Evolutionary conservation across 2,113 vertebrate genomes (phyloP).

Genomic region (Damaliscus lunatus): DNA sequence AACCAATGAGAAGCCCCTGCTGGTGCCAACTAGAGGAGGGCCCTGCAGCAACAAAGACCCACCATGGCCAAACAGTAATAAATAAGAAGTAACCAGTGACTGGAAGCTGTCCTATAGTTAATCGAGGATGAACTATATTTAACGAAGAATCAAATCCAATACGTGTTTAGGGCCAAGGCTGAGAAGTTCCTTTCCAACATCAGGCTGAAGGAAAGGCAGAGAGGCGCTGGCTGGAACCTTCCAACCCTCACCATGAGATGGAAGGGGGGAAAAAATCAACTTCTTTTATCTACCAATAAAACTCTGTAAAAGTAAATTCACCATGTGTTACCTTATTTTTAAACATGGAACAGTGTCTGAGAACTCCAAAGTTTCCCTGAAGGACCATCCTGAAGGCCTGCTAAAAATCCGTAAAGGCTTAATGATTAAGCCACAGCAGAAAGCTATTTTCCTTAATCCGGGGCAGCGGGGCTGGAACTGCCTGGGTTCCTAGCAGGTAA

Average conservation of each 20-base stretch:
- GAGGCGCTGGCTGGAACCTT: background rate
- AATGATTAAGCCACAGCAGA: background rate
- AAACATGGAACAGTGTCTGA: background rate
- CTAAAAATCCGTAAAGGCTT: background rate
- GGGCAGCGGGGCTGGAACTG: background rate
- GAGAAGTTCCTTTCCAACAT: background rate
- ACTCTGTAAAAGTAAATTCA: background rate
- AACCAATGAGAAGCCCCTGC: background rate
- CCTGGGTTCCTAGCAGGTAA: conserved; percentile 19
- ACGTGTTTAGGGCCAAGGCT: background rate
- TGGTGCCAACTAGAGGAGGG: background rate
- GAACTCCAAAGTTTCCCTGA: background rate
- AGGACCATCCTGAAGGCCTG: background rate
- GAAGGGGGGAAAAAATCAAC: background rate
- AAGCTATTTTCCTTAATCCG: background rate
- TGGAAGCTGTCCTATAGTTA: background rate
- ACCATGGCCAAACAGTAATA: background rate
- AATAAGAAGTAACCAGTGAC: background rate
- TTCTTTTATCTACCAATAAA: background rate
- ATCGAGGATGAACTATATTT: background rate
- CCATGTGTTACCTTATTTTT: background rate
- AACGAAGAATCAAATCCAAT: background rate
- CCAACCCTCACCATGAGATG: background rate
- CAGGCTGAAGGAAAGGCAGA: background rate
- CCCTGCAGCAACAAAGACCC: background rate